A percentile compares a stretch with the other conserved stretches of the same genome.
Conservation (phyloP, 2,113 vertebrate species). For the Dicrurus megarhynchus region DNA sequence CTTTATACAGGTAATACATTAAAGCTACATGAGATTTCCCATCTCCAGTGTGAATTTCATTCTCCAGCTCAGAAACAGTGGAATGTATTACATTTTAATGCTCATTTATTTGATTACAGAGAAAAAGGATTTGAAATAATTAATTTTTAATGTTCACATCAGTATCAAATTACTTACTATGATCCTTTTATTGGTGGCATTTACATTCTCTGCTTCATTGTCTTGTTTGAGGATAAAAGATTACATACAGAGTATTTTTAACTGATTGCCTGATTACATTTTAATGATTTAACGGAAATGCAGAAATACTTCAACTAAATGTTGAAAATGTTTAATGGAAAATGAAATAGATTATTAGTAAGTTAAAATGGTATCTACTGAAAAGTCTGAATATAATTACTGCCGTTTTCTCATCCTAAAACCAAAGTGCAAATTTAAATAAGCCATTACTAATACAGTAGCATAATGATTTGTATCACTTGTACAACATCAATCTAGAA, state of each 20-base stretch:
- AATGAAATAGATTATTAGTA: not conserved
- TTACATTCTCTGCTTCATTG: not conserved
- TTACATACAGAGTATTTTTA: not conserved
- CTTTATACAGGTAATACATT: not conserved
- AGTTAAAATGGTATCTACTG: not conserved
- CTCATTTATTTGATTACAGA: not conserved
- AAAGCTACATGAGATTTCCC: not conserved
- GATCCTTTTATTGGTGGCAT: not conserved
- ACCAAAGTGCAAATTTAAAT: not conserved
- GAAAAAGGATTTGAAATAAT: not conserved
- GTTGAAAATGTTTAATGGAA: not conserved
- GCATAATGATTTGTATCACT: not conserved
- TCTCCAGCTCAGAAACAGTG: not conserved
- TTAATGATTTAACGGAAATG: not conserved
- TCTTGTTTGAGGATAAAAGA: not conserved
- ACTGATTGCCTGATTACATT: conserved; percentile 11
- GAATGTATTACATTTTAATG: not conserved
- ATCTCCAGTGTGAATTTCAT: not conserved
- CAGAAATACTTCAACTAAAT: not conserved
- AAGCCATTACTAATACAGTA: not conserved
- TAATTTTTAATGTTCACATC: not conserved
- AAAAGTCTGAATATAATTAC: not conserved
- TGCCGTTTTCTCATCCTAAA: not conserved
- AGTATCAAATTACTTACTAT: not conserved
- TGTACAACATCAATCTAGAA: not conserved